Conservation (phyloP, 2,113 vertebrate species). For the Mesocricetus auratus region DNA sequence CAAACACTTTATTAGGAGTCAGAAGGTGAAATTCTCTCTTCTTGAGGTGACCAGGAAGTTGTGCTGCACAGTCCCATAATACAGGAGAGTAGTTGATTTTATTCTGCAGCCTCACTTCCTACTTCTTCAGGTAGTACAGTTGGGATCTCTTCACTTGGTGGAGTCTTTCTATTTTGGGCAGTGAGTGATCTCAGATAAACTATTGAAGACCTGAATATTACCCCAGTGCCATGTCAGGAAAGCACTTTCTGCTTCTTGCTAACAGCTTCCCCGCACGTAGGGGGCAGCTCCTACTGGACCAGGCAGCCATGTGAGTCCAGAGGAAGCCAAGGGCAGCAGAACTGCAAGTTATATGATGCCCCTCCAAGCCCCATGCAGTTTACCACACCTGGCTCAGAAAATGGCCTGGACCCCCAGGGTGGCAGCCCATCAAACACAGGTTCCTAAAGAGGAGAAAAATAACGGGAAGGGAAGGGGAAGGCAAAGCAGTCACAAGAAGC, state of each 20-base stretch:
- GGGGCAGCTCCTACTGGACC: too few species aligned
- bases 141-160: constrained; percentile 91
- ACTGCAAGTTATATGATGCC: not conserved
- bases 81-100: constrained; percentile 91
- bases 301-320: not conserved
- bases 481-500: not conserved
- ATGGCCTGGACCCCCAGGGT: too few species aligned
- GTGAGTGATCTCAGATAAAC: constrained; percentile 87
- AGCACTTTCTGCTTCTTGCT: not conserved
- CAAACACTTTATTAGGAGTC: constrained; percentile 98
- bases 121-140: constrained; percentile 94
- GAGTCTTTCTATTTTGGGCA: constrained; percentile 89
- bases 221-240: not conserved
- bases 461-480: not conserved
- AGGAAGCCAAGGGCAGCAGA: not conserved
- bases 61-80: constrained; percentile 93
- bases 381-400: too few species aligned
- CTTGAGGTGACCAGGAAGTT: constrained; percentile 94
- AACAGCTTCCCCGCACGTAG: not conserved
- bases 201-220: constrained; percentile 16
- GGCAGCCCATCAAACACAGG: not conserved
- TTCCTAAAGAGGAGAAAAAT: not conserved
- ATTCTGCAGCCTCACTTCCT: constrained; percentile 94
- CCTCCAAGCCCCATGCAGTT: too few species aligned
- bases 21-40: constrained; percentile 96